Conservation (phyloP, 2,797 vertebrate species). For the Alauda arvensis region DNA sequence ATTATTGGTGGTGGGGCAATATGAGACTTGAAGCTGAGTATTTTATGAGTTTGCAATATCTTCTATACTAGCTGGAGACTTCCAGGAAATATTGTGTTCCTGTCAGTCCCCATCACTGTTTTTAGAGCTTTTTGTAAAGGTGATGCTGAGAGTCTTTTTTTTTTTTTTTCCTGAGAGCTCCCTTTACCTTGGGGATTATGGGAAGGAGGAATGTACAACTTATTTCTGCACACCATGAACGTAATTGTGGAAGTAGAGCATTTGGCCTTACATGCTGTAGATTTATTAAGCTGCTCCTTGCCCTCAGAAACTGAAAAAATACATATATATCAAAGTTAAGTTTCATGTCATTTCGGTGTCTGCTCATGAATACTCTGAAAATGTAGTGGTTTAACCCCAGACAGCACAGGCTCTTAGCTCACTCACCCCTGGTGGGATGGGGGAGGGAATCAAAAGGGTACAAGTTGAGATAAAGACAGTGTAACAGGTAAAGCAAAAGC, state of each 20-base stretch:
- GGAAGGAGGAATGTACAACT: background rate
- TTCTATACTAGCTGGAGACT: background rate
- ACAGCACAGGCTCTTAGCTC: background rate
- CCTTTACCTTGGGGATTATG: background rate
- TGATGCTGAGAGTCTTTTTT: background rate
- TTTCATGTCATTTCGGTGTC: background rate
- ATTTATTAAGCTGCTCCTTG: background rate
- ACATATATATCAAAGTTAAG: background rate
- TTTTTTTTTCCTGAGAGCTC: background rate
- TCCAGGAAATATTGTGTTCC: background rate
- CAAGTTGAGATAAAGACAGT: background rate
- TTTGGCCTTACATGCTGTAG: background rate
- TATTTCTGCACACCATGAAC: background rate
- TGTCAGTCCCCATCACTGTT: background rate
- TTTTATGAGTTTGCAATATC: background rate
- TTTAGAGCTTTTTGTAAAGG: background rate
- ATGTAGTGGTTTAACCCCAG: background rate
- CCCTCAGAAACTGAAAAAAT: background rate
- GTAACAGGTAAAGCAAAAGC: background rate
- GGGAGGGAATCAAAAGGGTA: background rate
- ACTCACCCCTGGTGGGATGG: background rate
- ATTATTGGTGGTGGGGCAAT: background rate
- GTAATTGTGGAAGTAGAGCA: background rate
- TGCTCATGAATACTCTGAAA: background rate
- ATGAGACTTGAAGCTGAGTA: background rate